A percentile compares a stretch with the other conserved stretches of the same genome.
phyloP scores from a whole-genome alignment of 2,888 invertebrate species.

The Melinaea marsaeus region DNA sequence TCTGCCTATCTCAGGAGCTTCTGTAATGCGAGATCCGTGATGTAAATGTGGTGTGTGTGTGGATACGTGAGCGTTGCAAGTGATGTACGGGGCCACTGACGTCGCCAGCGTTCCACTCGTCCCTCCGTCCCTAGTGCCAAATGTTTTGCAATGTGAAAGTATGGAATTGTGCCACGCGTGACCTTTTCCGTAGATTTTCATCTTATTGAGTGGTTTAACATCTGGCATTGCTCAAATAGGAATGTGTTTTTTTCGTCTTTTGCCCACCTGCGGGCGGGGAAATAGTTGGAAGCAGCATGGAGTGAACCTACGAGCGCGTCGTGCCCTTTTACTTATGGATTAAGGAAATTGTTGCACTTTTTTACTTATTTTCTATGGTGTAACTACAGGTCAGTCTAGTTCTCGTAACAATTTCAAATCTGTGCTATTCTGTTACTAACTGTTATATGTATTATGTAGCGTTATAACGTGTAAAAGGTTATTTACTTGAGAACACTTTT shows the following conservation, averaged over 20 bases:
- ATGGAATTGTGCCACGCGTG: conserved; percentile 75
- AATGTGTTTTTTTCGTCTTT: conserved; percentile 52
- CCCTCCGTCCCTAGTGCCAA: conserved; percentile 72
- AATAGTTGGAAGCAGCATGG: conserved; percentile 45
- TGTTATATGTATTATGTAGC: too few relatives aligned
- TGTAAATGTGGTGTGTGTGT: conserved; percentile 54
- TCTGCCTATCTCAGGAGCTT: conserved; percentile 40
- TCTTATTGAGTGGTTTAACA: conserved; percentile 39
- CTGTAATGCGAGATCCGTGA: conserved; percentile 49
- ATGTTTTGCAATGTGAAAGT: conserved; percentile 78
- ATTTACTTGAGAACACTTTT: neutral
- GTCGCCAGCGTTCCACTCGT: conserved; percentile 66
- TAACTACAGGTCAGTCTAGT: conserved; percentile 42
- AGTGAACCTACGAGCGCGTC: conserved; percentile 49
- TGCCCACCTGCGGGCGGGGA: conserved; percentile 54
- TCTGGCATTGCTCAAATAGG: conserved; percentile 43
- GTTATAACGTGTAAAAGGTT: neutral
- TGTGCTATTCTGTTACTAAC: conserved; percentile 11
- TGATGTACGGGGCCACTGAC: conserved; percentile 70
- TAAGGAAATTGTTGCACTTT: conserved; percentile 36
- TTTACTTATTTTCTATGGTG: conserved; percentile 43
- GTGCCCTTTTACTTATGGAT: conserved; percentile 37
- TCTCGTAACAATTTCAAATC: conserved; percentile 41
- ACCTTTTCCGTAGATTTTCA: conserved; percentile 65
- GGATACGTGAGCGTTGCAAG: conserved; percentile 68